phyloP scores from a whole-genome alignment of 2,797 vertebrate genomes.

The Hozukius guyotensis region DNA sequence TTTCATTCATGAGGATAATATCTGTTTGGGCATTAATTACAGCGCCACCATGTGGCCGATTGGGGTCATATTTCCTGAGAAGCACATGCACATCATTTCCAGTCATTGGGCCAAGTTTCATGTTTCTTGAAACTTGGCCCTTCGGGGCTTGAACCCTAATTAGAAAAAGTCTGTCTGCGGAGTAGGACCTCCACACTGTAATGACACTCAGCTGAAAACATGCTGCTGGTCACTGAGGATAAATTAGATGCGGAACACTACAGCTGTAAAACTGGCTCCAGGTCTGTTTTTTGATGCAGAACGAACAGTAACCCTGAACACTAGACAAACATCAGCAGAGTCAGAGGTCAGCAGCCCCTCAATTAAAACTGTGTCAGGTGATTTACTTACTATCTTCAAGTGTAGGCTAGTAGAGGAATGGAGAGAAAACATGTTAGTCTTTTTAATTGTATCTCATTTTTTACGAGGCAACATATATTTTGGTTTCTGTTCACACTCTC shows the following conservation, averaged over 20 bases:
- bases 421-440: background rate
- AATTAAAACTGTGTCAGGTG: constrained; percentile 2
- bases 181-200: background rate
- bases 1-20: too few relatives aligned
- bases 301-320: background rate
- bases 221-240: background rate
- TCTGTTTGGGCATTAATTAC: too few relatives aligned
- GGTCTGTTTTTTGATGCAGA: background rate
- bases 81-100: too few relatives aligned
- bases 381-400: background rate
- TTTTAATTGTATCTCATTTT: background rate
- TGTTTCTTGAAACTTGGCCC: too few relatives aligned
- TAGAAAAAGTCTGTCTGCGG: background rate
- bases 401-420: background rate
- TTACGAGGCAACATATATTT: background rate
- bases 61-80: too few relatives aligned
- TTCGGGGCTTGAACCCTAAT: background rate
- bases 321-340: constrained; percentile 10
- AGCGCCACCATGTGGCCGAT: too few relatives aligned
- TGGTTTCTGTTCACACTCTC: background rate
- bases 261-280: constrained; percentile 28
- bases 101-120: too few relatives aligned
- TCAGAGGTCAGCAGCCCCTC: constrained; percentile 30
- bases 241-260: background rate
- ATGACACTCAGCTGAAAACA: background rate